phyloP scores from a whole-genome alignment of 2,113 vertebrate species.

The Eclectus roratus region DNA sequence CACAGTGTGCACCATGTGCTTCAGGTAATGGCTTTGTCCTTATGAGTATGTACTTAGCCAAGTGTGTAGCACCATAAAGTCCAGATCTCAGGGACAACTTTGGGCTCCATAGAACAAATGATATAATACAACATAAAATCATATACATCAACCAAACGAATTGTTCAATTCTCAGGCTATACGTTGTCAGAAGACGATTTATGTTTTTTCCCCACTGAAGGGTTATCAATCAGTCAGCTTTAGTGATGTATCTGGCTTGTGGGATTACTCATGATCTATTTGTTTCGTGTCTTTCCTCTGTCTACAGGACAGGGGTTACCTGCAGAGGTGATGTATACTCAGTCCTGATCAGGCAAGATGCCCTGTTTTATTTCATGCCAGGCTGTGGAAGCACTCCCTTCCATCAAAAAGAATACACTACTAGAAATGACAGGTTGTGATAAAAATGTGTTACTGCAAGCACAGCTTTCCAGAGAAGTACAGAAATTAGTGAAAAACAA shows the following conservation, averaged over 20 bases:
- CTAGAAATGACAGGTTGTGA: not conserved
- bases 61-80: not conserved
- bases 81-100: not conserved
- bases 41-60: rapidly evolving
- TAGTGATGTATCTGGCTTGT: not conserved
- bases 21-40: rapidly evolving
- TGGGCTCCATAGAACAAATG: not conserved
- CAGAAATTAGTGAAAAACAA: not conserved
- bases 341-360: not conserved
- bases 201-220: not conserved
- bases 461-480: not conserved
- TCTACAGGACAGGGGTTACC: not conserved
- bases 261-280: not conserved
- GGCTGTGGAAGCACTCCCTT: not conserved
- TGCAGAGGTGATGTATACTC: not conserved
- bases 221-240: not conserved
- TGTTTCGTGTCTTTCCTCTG: not conserved
- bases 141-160: not conserved
- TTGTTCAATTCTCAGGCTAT: not conserved
- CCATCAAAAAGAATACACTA: not conserved
- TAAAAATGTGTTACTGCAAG: not conserved
- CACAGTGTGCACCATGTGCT: rapidly evolving
- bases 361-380: not conserved
- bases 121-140: not conserved
- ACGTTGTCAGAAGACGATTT: not conserved